Evolutionary conservation across 2,888 invertebrate genomes (phyloP), one percentile per base, ranked within the genome.

Genomic region (Acronicta aceris): DNA sequence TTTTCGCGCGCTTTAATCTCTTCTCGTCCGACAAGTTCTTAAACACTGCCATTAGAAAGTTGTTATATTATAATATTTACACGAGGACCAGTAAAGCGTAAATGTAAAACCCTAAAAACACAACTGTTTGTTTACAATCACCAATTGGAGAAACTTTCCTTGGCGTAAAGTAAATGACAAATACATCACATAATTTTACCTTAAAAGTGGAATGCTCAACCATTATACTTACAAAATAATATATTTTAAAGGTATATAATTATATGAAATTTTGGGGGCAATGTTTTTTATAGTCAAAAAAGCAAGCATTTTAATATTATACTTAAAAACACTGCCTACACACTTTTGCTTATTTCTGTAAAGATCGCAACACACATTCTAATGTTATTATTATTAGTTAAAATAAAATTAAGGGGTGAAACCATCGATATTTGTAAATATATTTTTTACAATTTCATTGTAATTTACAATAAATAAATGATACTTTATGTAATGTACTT

Each of bases 391-490:
- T 38, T 13, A 38, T 62, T 50, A 65, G 13, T 38, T 65, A 46
- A 56, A 46, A 38, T 33, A 15, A 61, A 59, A 60, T 46, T 60
- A n/a, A 49, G 67, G 56, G 49, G 66, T 71, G 66, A 53, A 53
- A 69, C 69, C 66, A 69, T 69, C 49, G 66, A 71, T 71, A 65
- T 66, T 66, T 70, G 72, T 70, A 70, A 71, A 70, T 70, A 56
- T 51, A n/a, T 67, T 71, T 56, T 71, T 65, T 69, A 61, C 50
- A 51, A 71, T 61, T 51, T 51, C 56, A 66, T 54, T 69, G 61
- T 69, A 71, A 71, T 71, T 69, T 69, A 69, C 66, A 69, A 53
- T 71, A 55, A 64, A 56, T n/a, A n/a, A n/a, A n/a, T n/a, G n/a
- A n/a, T 69, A 52, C n/a, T 53, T 46, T 46, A 70, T 60, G 16